These are phyloP conservation scores for Poecilia picta DNA, from an alignment of 2,797 vertebrate genomes.

Conservation along the genomic window DNA sequence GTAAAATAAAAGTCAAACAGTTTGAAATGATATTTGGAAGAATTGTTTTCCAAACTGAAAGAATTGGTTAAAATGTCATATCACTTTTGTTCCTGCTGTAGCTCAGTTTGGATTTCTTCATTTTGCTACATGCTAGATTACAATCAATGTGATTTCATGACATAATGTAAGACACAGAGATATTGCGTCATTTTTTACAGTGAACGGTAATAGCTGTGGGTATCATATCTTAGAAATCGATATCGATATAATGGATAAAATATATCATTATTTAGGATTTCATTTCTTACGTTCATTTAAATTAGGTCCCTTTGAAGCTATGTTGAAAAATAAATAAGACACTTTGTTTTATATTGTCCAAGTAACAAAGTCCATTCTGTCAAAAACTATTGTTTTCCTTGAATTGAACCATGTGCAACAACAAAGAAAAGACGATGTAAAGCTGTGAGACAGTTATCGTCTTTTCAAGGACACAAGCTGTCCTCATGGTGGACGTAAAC, in stretches of 20 bases:
- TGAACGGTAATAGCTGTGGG: background rate
- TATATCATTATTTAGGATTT: background rate
- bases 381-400: background rate
- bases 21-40: background rate
- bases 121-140: background rate
- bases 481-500: conserved; percentile 21
- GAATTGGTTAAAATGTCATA: background rate
- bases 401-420: background rate
- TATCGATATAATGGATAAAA: background rate
- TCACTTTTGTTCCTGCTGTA: background rate
- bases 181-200: background rate
- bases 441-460: conserved; percentile 6
- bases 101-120: background rate
- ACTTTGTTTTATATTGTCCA: background rate
- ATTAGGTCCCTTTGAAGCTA: background rate
- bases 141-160: background rate
- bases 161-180: background rate
- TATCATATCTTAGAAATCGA: background rate
- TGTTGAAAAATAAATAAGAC: background rate
- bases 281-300: background rate
- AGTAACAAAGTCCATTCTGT: background rate
- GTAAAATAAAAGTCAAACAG: background rate
- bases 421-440: conserved; percentile 17
- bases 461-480: conserved; percentile 14
- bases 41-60: background rate